Evolutionary conservation across 2,888 invertebrate genomes (phyloP).

Genomic region (Drosophila borealis): DNA sequence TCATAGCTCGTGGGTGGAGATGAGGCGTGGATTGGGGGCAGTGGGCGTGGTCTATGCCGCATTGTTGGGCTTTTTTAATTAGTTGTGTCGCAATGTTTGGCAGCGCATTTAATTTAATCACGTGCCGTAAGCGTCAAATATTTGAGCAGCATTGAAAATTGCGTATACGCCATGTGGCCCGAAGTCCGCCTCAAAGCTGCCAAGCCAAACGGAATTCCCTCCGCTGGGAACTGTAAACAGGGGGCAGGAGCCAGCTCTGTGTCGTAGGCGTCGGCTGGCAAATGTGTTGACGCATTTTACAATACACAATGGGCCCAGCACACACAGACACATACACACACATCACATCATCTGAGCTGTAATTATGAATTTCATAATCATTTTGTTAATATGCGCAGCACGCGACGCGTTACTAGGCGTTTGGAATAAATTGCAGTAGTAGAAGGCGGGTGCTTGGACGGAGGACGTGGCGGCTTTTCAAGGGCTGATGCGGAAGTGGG

Average conservation of each 20-base stretch:
- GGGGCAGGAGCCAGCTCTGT: slow-evolving; percentile 3
- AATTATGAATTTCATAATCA: slow-evolving; percentile 82
- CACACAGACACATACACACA: slow-evolving; percentile 23
- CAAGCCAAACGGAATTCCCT: slow-evolving; percentile 20
- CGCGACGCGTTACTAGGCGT: slow-evolving; percentile 60
- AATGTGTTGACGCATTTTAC: slow-evolving; percentile 78
- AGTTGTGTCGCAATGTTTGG: slow-evolving; percentile 71
- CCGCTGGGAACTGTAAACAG: slow-evolving; percentile 16
- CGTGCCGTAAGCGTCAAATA: slow-evolving; percentile 76
- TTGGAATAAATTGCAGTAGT: slow-evolving; percentile 68
- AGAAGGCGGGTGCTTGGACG: slow-evolving; percentile 10
- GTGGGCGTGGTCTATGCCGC: slow-evolving; percentile 31
- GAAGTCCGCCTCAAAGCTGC: slow-evolving; percentile 23
- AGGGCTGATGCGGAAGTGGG: no score
- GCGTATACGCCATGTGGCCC: slow-evolving; percentile 71
- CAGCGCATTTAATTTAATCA: slow-evolving; percentile 74
- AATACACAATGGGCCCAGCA: slow-evolving; percentile 72
- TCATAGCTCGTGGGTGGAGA: not conserved
- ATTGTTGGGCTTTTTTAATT: slow-evolving; percentile 72
- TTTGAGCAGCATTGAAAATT: slow-evolving; percentile 73
- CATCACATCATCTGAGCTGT: slow-evolving; percentile 40
- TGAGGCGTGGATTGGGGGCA: not conserved
- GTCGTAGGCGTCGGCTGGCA: slow-evolving; percentile 53
- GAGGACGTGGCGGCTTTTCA: not conserved
- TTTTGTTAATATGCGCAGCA: slow-evolving; percentile 80